These are phyloP conservation scores for Ochropleura leucogaster DNA, from an alignment of 2,888 invertebrate species.

Conservation along the genomic window DNA sequence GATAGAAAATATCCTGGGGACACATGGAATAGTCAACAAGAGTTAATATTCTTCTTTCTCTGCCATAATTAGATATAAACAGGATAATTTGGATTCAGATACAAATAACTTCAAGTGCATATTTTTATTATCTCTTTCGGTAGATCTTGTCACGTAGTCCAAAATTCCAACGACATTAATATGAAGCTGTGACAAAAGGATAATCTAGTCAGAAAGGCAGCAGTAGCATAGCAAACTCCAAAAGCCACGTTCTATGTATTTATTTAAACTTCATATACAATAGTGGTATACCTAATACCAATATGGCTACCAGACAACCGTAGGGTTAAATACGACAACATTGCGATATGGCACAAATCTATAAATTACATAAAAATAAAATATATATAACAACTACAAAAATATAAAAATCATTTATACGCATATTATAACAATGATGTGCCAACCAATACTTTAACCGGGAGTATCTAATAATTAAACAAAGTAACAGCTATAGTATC, in stretches of 20 bases:
- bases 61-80: background rate
- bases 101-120: no score
- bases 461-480: background rate
- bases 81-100: background rate
- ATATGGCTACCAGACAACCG: no score
- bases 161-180: background rate
- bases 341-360: no score
- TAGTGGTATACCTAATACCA: no score
- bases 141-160: background rate
- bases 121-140: background rate
- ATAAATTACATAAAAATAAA: no score
- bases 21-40: background rate
- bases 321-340: no score
- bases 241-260: background rate
- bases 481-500: constrained; percentile 3
- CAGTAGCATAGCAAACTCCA: background rate
- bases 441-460: background rate
- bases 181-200: background rate
- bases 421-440: background rate
- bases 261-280: no score
- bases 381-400: no score
- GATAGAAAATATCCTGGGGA: background rate
- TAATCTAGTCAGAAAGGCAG: background rate
- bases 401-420: background rate
- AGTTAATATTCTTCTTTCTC: background rate